Conservation (phyloP, 53 echinoderm and acorn worm species). For the Antedon mediterranea region DNA sequence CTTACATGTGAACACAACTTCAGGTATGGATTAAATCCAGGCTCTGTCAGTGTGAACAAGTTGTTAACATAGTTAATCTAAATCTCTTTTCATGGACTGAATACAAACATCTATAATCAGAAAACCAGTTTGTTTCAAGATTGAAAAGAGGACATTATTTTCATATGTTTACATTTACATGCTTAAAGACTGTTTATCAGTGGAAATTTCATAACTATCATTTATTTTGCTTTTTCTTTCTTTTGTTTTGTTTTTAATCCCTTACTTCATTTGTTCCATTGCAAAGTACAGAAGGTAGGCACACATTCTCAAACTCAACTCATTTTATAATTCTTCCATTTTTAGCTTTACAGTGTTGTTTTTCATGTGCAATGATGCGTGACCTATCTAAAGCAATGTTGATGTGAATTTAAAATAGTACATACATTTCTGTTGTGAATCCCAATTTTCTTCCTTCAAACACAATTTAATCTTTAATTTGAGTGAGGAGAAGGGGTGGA, state of each 20-base stretch:
- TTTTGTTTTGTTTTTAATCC: not conserved
- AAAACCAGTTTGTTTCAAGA: not conserved
- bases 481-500: no score
- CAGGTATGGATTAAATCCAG: no score
- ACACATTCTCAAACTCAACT: not conserved
- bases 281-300: not conserved
- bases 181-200: not conserved
- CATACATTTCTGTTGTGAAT: no score
- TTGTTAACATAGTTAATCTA: no score
- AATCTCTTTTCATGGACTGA: not conserved
- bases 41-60: no score
- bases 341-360: no score
- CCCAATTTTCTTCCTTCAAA: no score
- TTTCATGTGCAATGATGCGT: no score
- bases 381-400: no score
- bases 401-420: no score
- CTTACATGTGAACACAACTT: no score
- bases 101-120: not conserved
- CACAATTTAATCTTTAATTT: no score
- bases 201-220: not conserved
- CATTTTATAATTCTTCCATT: not conserved
- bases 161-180: not conserved
- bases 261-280: conserved; percentile 1
- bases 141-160: not conserved
- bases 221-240: not conserved